Conservation (phyloP, 2,888 invertebrate species). For the Ennomos erosarius region DNA sequence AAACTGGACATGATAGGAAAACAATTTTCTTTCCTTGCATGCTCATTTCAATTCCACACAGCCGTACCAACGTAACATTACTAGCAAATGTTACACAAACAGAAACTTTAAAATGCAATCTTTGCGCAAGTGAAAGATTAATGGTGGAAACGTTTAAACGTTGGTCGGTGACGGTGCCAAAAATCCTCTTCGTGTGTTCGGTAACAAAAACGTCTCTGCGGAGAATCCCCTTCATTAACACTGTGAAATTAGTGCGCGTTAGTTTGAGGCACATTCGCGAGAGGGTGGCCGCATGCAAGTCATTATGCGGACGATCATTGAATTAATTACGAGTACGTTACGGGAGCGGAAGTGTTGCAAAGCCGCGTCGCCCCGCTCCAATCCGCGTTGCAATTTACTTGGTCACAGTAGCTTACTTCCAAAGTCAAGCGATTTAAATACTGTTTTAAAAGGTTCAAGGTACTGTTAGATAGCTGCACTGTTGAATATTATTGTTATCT, state of each 20-base stretch:
- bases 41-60: slow-evolving; percentile 57
- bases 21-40: slow-evolving; percentile 50
- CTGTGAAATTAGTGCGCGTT: slow-evolving; percentile 73
- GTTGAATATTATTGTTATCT: too few relatives aligned
- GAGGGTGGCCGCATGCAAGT: slow-evolving; percentile 76
- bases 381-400: slow-evolving; percentile 17
- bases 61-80: slow-evolving; percentile 63
- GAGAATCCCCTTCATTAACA: slow-evolving; percentile 75
- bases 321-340: slow-evolving; percentile 77
- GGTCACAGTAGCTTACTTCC: not conserved
- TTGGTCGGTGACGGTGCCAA: slow-evolving; percentile 72
- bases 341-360: slow-evolving; percentile 64
- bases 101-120: slow-evolving; percentile 80
- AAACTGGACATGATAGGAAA: slow-evolving; percentile 43
- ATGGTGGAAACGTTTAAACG: slow-evolving; percentile 74
- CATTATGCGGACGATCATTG: slow-evolving; percentile 83
- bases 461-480: too few relatives aligned
- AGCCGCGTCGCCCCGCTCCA: slow-evolving; percentile 42
- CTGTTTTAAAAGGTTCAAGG: too few relatives aligned
- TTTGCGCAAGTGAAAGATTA: slow-evolving; percentile 75
- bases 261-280: slow-evolving; percentile 67
- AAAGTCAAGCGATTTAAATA: too few relatives aligned
- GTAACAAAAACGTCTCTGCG: slow-evolving; percentile 71
- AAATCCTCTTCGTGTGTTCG: slow-evolving; percentile 65
- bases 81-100: slow-evolving; percentile 70